Conservation (phyloP, 2,888 invertebrate species). For the Phortica magna region DNA sequence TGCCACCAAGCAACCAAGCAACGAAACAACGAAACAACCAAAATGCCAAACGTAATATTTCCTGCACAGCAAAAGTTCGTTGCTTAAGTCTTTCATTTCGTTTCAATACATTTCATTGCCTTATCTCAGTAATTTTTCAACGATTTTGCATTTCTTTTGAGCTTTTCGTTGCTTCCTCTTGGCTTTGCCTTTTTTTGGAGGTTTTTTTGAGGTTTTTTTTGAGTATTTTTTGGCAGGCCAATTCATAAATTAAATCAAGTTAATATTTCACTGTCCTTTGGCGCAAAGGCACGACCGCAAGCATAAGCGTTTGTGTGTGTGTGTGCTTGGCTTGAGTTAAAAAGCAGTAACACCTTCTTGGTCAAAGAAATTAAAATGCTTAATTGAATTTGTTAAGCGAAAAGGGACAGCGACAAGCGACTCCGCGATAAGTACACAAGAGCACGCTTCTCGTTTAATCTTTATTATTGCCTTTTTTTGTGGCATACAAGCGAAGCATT, state of each 20-base stretch:
- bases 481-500: neutral
- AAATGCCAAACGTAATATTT: slow-evolving; percentile 33
- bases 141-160: slow-evolving; percentile 2
- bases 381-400: slow-evolving; percentile 69
- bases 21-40: too few species aligned
- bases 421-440: neutral
- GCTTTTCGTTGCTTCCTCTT: slow-evolving; percentile 12
- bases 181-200: slow-evolving; percentile 19
- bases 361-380: slow-evolving; percentile 67
- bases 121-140: slow-evolving; percentile 16
- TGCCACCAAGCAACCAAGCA: slow-evolving; percentile 2
- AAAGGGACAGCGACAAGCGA: slow-evolving; percentile 38
- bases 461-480: slow-evolving; percentile 11
- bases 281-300: neutral
- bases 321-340: neutral
- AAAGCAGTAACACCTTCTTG: slow-evolving; percentile 58
- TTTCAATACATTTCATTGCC: neutral
- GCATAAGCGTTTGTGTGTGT: slow-evolving; percentile 18
- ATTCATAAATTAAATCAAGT: slow-evolving; percentile 71
- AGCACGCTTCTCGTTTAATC: neutral
- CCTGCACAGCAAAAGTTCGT: slow-evolving; percentile 38
- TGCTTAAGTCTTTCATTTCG: slow-evolving; percentile 30
- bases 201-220: slow-evolving; percentile 18
- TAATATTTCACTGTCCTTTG: slow-evolving; percentile 70
- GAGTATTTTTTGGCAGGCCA: slow-evolving; percentile 36